Conservation (phyloP, 2,113 vertebrate species). For the Microcebus jonahi region DNA sequence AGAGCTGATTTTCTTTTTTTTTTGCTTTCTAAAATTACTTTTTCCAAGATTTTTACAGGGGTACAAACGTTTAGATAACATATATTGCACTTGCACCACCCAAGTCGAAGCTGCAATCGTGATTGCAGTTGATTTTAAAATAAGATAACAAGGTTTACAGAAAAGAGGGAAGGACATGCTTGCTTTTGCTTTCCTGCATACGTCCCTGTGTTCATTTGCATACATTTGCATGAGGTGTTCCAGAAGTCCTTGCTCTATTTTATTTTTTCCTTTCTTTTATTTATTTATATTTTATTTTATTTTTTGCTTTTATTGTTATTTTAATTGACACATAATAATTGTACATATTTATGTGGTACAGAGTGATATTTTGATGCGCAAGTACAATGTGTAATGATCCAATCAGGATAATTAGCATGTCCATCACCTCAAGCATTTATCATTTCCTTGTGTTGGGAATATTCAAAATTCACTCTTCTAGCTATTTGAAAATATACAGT, state of each 20-base stretch:
- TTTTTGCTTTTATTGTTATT: not conserved
- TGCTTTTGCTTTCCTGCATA: constrained; percentile 52
- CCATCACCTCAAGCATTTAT: not conserved
- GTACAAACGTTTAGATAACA: no score
- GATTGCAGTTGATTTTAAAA: constrained; percentile 41
- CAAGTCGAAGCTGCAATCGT: no score
- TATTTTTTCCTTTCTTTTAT: not conserved
- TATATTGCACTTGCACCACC: no score
- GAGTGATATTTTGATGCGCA: not conserved
- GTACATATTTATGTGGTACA: not conserved
- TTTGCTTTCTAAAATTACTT: no score
- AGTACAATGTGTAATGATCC: not conserved
- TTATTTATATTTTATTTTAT: not conserved
- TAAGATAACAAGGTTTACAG: constrained; percentile 8
- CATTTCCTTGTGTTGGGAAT: not conserved
- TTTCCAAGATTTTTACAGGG: no score
- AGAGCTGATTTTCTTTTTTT: not conserved
- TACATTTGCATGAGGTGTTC: constrained; percentile 62
- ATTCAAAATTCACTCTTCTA: not conserved
- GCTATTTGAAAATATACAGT: not conserved
- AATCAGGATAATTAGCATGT: not conserved
- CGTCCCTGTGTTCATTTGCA: constrained; percentile 51
- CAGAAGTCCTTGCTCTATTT: constrained; percentile 54
- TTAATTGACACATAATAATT: not conserved
- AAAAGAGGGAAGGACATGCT: constrained; percentile 43